These are phyloP conservation scores for Latheticus oryzae DNA, from an alignment of 2,888 invertebrate species.

Conservation along the genomic window DNA sequence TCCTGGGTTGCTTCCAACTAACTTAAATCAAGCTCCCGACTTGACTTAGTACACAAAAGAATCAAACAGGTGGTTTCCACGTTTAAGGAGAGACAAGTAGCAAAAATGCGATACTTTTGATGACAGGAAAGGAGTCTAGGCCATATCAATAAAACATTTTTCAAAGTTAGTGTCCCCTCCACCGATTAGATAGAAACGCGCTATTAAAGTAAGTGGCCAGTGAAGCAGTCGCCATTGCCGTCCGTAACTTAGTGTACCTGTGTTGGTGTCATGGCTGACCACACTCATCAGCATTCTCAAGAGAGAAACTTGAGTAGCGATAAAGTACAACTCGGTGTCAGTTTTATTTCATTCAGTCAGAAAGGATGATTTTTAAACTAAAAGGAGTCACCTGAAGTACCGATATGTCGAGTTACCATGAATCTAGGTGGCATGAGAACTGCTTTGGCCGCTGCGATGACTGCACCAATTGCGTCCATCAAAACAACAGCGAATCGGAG, in stretches of 20 bases:
- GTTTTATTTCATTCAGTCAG: slow-evolving; percentile 11
- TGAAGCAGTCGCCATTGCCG: slow-evolving; percentile 44
- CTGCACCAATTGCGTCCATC: slow-evolving; percentile 54
- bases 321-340: slow-evolving; percentile 7
- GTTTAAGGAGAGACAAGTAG: slow-evolving; percentile 1
- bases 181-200: slow-evolving; percentile 39
- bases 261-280: slow-evolving; percentile 48
- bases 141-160: slow-evolving; percentile 28
- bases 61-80: slow-evolving; percentile 28
- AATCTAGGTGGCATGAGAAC: slow-evolving; percentile 63
- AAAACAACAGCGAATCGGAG: slow-evolving; percentile 53
- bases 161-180: slow-evolving; percentile 31
- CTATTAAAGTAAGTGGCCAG: slow-evolving; percentile 50
- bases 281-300: slow-evolving; percentile 28
- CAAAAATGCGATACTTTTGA: slow-evolving; percentile 12
- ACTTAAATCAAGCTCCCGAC: slow-evolving; percentile 6
- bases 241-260: slow-evolving; percentile 43
- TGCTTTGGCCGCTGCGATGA: slow-evolving; percentile 61
- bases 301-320: not conserved
- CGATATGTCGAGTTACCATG: slow-evolving; percentile 51
- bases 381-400: slow-evolving; percentile 49
- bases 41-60: slow-evolving; percentile 3
- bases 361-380: slow-evolving; percentile 47
- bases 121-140: slow-evolving; percentile 10
- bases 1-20: slow-evolving; percentile 33